Base-by-base conservation (phyloP, 2,113 vertebrate genomes). In the Thalassarche chlororhynchos region DNA sequence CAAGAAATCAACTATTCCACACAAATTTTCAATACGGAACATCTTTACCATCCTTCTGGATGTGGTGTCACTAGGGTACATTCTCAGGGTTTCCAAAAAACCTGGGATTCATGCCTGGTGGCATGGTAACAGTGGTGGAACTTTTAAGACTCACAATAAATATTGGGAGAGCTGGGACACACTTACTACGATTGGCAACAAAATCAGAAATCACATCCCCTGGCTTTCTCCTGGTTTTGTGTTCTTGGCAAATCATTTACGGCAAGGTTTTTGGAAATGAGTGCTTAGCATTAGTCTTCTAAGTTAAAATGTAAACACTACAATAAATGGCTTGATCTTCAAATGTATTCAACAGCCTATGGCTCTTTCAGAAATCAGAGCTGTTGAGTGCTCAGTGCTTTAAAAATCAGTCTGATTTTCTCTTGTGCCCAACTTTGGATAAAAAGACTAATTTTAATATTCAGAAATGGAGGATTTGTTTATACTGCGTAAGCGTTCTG, bases 331-430 rank as follows among this genome's bases (percentile, higher is more conserved):
- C 28, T 66, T 68, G 58, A 80, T 74, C 71, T 84, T 70, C 83
- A 95, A 92, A 81, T 34, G 8, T 31, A 47, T 62, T 77, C 78
- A 77, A 26, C 26, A 85, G 44, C 75, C 75, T 80, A n/a, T 81
- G 51, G n/a, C 29, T 84, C 65, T 49, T 74, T 66, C 76, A 79
- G 65, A 89, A 85, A 82, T 83, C 84, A 72, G 83, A 86, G 32
- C 46, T 75, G n/a, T 60, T 66, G 85, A 81, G 71, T 60, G 51
- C n/a, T 87, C 51, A 62, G 46, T 74, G 36, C 26, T 70, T 93
- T 90, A 80, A 91, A 96, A 95, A 96, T 62, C 5, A 92, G 34
- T 64, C 61, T 84, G 57, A 83, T 87, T 92, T 92, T 86, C 55
- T 89, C 55, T 78, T 84, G 69, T 81, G 76, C 47, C 71, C 42